Base-by-base conservation (phyloP, 2,113 vertebrate genomes). In the Prunella himalayana region DNA sequence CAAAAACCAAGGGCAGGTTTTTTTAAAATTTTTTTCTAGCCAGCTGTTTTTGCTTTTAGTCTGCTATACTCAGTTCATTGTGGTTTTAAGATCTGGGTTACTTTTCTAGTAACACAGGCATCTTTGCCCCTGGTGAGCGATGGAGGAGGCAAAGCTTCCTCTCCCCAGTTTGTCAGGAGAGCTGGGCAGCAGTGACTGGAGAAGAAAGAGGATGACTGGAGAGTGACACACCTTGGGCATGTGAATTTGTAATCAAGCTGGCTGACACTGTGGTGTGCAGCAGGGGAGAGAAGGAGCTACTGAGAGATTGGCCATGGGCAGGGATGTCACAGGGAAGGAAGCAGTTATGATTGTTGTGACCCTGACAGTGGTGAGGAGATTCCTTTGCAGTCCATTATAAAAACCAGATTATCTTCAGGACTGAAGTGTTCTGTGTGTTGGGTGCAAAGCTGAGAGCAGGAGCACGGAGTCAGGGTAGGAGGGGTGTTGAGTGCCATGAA, bases 81-180 rank as follows among this genome's bases (percentile, higher is more conserved):
- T 57, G 16, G 15, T 91, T 66, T 72, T 64, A 31, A 82, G 56
- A 41, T 61, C 30, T 0, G 0, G 45, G 63, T 64, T 79, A 10
- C 15, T 77, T 83, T 5, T 7, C 16, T 25, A 4, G 10, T 12
- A 15, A 23, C 15, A 15, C 22, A 50, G 20, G 7, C 8, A 10
- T 25, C 63, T 94, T 39, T 80, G 18, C 21, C 17, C 15, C 18
- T 77, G 3, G 2, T 39, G 15, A 27, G 45, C 2, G 2, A 23
- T 39, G 20, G 3, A 22, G 49, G 50, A 77, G 49, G 49, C 53
- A 79, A 30, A 80, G 53, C 66, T 76, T n/a, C n/a, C n/a, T n/a
- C 28, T 87, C 4, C 15, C 4, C 1, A 4, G 23, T 56, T 54
- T 0, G 0, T 61, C 16, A 57, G 12, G 2, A 61, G 42, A 68